Conservation (phyloP, 2,888 invertebrate species). For the Sinotaia quadrata region DNA sequence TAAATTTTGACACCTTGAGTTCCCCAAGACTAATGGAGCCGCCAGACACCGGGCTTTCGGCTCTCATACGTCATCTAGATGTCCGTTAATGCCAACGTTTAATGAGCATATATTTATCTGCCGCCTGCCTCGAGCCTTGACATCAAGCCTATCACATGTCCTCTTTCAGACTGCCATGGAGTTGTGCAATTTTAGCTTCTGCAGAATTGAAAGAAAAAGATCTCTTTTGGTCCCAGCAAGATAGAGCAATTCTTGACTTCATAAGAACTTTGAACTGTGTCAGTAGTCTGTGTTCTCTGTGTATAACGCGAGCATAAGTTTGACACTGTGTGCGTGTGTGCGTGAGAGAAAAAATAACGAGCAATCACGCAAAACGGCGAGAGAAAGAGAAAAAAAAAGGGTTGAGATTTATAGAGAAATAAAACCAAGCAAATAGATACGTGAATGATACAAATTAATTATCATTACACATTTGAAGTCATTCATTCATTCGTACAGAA, state of each 20-base stretch:
- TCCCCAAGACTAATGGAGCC: slow-evolving; percentile 21
- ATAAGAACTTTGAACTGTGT: slow-evolving; percentile 15
- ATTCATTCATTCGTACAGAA: no score
- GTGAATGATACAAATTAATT: no score
- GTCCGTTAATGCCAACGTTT: slow-evolving; percentile 34
- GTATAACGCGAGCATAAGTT: no score
- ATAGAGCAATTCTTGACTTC: slow-evolving; percentile 2
- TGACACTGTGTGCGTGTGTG: no score
- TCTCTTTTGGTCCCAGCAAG: slow-evolving; percentile 23
- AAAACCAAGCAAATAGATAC: no score
- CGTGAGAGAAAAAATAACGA: no score
- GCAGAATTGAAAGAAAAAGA: no score
- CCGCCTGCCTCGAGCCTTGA: slow-evolving; percentile 5
- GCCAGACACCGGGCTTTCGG: slow-evolving; percentile 17
- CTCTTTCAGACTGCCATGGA: slow-evolving; percentile 10
- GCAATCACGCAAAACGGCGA: no score
- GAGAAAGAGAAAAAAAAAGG: no score
- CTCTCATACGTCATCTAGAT: slow-evolving; percentile 31
- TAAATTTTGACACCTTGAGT: slow-evolving; percentile 39
- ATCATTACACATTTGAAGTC: no score
- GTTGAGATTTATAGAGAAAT: no score
- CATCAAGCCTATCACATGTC: slow-evolving; percentile 25
- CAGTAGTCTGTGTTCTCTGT: no score
- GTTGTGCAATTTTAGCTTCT: slow-evolving; percentile 22
- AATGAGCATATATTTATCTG: slow-evolving; percentile 36